phyloP scores from a whole-genome alignment of 2,113 vertebrate species.

The Melospiza melodia region DNA sequence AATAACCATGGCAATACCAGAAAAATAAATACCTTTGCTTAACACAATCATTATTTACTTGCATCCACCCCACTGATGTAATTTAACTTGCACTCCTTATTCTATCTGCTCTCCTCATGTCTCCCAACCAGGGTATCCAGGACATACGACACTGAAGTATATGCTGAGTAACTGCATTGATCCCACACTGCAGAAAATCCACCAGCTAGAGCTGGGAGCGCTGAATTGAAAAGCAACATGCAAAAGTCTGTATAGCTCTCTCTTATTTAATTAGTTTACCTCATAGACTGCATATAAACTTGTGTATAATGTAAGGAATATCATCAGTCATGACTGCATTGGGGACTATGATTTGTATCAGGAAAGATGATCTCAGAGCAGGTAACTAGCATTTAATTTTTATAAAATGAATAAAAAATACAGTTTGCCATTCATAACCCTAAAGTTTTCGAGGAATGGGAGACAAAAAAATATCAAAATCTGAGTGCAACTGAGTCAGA shows the following conservation, averaged over 20 bases:
- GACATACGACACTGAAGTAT: background rate
- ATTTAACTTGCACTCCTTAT: background rate
- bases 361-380: background rate
- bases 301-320: background rate
- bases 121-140: background rate
- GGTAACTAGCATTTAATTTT: background rate
- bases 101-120: background rate
- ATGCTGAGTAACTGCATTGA: background rate
- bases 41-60: conserved; percentile 12
- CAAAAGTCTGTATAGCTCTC: background rate
- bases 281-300: background rate
- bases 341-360: background rate
- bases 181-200: background rate
- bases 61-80: background rate
- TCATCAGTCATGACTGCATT: rapidly evolving
- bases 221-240: background rate
- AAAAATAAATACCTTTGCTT: conserved; percentile 34
- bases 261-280: background rate
- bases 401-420: background rate
- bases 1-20: conserved; percentile 4
- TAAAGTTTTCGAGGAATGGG: background rate
- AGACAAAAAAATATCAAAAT: background rate
- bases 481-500: background rate
- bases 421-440: background rate
- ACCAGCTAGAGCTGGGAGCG: background rate